Base-by-base conservation (phyloP, 2,797 vertebrate species). In the Malurus leucopterus region DNA sequence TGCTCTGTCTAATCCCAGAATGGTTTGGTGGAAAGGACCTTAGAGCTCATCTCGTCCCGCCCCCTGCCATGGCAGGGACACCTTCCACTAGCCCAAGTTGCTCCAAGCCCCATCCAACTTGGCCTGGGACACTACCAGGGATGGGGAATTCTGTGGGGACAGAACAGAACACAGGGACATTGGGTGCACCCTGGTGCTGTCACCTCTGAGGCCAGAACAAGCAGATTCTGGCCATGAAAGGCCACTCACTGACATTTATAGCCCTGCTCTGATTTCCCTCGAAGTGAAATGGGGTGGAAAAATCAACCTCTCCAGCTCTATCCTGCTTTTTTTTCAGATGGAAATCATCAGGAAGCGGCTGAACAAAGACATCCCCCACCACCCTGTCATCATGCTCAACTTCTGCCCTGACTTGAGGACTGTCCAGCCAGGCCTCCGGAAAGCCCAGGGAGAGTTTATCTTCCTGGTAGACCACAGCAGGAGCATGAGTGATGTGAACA, bases 341-440 rank as follows among this genome's bases (percentile, higher is more conserved):
- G 99, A 99, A 76, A 97, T 99, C 44, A 99, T 99, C 93, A 96
- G 98, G 96, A 98, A 98, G 80, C 96, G 99, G 4, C 98, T 99
- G 69, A 98, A 98, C 93, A 99, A 99, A 90, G 99, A 99, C 95
- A 98, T 99, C 50, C 98, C 98, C 55, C 99, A 99, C 95, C 98
- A 99, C 93, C 98, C 99, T 0, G 98, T 99, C 88, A 91, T 98
- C 91, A 99, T 99, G 99, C 94, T 99, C 70, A 99, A 99, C 96
- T 99, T 99, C 93, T 99, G 98, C 55, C 99, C 99, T 1, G 97
- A 99, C 95, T 92, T 99, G 61, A 97, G 98, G 85, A 94, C 96
- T 0, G 43, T 95, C 70, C 98, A 98, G 81, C 97, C 98, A 0
- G 98, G 98, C 95, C 97, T 99, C 79, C 97, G 86, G 80, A 98